A percentile compares a stretch with the other conserved stretches of the same genome.
These are phyloP conservation scores for Campodea augens DNA, from an alignment of 1,140 invertebrate species.

Conservation along the genomic window DNA sequence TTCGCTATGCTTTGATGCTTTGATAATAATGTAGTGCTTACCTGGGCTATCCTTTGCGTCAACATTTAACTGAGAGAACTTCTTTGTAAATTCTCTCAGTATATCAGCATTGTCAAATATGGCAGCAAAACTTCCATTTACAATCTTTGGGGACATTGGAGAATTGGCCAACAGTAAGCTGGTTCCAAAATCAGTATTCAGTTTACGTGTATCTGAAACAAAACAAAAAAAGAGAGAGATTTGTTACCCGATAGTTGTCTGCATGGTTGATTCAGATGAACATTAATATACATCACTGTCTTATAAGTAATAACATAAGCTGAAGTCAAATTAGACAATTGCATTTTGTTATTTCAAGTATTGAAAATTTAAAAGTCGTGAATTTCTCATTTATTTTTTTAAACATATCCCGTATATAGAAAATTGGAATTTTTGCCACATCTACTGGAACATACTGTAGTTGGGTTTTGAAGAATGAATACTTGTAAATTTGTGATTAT, in stretches of 20 bases:
- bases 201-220: background rate
- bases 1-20: background rate
- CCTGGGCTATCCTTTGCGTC: constrained; percentile 58
- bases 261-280: too few relatives aligned
- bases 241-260: background rate
- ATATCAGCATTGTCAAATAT: constrained; percentile 78
- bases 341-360: too few relatives aligned
- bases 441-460: too few relatives aligned
- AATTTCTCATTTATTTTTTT: too few relatives aligned
- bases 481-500: too few relatives aligned
- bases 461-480: too few relatives aligned
- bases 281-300: too few relatives aligned
- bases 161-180: constrained; percentile 82
- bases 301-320: too few relatives aligned
- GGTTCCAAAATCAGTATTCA: constrained; percentile 65
- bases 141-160: constrained; percentile 91
- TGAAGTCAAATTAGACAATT: too few relatives aligned
- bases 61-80: constrained; percentile 42
- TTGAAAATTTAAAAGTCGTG: too few relatives aligned
- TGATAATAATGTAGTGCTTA: constrained; percentile 19
- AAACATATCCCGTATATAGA: too few relatives aligned
- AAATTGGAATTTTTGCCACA: too few relatives aligned
- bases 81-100: constrained; percentile 49
- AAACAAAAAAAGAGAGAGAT: background rate
- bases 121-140: constrained; percentile 89